Evolutionary conservation across 2,113 vertebrate species (phyloP).

Genomic region (Ramphastos sulfuratus): DNA sequence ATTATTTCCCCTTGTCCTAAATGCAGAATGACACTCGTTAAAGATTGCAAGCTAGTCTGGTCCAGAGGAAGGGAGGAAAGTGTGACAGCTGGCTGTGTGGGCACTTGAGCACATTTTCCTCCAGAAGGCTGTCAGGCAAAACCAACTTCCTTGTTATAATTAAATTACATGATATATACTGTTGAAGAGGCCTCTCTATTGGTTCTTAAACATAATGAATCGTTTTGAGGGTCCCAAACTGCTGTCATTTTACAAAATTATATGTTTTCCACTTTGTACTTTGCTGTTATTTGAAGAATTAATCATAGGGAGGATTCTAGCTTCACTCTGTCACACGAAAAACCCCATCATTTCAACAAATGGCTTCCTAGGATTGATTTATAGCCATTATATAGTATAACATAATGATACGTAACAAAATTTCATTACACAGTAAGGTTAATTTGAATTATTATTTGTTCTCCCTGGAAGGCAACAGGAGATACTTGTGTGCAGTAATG

Average conservation of each 20-base stretch:
- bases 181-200: not conserved
- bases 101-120: not conserved
- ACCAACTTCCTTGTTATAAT: not conserved
- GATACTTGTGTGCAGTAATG: not conserved
- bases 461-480: constrained; percentile 5
- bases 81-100: not conserved
- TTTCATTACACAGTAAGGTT: constrained; percentile 30
- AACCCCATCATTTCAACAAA: not conserved
- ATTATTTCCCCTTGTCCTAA: too few relatives aligned
- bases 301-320: not conserved
- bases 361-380: constrained; percentile 30
- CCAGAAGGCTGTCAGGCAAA: constrained; percentile 2
- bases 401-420: constrained; percentile 26
- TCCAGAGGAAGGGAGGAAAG: not conserved
- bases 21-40: fast-evolving
- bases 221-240: not conserved
- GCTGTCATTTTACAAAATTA: not conserved
- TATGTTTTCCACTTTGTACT: not conserved
- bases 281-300: not conserved
- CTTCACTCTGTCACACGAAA: not conserved
- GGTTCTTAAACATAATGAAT: not conserved
- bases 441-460: constrained; percentile 57
- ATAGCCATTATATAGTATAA: not conserved
- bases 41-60: fast-evolving
- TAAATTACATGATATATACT: not conserved